phyloP scores from a whole-genome alignment of 2,797 vertebrate genomes.

The Podarcis lilfordi region DNA sequence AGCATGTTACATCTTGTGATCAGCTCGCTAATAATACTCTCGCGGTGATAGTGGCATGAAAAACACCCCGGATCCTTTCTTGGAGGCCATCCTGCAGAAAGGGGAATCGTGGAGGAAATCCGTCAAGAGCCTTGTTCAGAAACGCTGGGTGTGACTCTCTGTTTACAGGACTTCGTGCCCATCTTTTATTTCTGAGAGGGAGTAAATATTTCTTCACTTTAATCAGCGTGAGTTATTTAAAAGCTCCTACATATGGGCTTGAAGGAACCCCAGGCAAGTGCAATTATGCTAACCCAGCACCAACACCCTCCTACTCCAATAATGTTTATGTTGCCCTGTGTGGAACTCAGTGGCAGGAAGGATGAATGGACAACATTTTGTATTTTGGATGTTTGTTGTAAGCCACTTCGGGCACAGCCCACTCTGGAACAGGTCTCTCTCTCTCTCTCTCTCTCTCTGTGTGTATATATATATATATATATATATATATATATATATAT shows the following conservation, averaged over 20 bases:
- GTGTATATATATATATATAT: no score
- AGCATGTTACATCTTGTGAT: slow-evolving; percentile 27
- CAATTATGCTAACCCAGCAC: no score
- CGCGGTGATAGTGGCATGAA: not conserved
- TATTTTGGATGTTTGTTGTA: no score
- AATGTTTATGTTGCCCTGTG: no score
- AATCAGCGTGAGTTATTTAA: slow-evolving; percentile 3
- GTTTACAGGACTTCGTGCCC: slow-evolving; percentile 36
- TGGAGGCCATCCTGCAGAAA: not conserved
- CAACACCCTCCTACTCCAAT: no score
- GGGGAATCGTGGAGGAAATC: slow-evolving; percentile 51
- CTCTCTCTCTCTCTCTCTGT: no score
- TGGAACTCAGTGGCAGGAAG: no score
- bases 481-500: no score
- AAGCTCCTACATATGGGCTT: not conserved
- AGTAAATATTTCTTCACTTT: not conserved
- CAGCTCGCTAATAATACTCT: slow-evolving; percentile 25
- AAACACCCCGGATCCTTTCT: not conserved
- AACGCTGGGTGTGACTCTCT: slow-evolving; percentile 35
- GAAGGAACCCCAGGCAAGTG: not conserved
- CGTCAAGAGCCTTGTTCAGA: slow-evolving; percentile 49
- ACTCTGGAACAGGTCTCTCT: no score
- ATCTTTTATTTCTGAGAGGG: not conserved
- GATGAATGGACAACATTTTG: no score
- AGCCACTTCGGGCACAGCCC: no score